A percentile compares a stretch with the other conserved stretches of the same genome.
Conservation (phyloP, 2,113 vertebrate species). For the Tragelaphus scriptus region DNA sequence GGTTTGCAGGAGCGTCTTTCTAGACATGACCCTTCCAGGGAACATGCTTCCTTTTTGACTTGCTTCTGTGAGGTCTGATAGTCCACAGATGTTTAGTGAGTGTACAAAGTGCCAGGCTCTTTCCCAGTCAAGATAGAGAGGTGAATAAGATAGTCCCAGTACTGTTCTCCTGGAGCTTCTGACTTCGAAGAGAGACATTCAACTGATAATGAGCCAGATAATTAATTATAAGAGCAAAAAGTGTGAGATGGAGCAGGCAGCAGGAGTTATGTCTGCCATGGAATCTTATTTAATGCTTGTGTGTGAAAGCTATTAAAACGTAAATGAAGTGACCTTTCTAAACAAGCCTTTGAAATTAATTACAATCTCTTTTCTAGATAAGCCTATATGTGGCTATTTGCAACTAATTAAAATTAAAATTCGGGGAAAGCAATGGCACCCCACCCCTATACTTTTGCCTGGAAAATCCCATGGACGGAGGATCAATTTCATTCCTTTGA, state of each 20-base stretch:
- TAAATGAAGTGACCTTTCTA: not conserved
- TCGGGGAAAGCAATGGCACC: no score
- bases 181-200: not conserved
- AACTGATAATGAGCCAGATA: not conserved
- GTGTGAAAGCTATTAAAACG: not conserved
- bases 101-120: rapidly evolving
- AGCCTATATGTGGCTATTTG: not conserved
- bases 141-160: not conserved
- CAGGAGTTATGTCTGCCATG: not conserved
- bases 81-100: not conserved
- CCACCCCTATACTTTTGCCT: no score
- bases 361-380: not conserved
- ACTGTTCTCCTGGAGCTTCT: not conserved
- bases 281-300: not conserved
- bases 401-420: not conserved
- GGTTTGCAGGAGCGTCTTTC: not conserved
- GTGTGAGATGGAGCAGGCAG: not conserved
- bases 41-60: not conserved
- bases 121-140: not conserved
- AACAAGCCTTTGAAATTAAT: not conserved
- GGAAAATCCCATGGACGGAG: no score
- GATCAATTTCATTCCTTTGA: not conserved
- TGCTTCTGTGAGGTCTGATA: not conserved
- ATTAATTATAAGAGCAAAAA: not conserved
- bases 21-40: not conserved